These are phyloP conservation scores for Podarcis raffonei DNA, from an alignment of 2,113 vertebrate species.

Conservation along the genomic window DNA sequence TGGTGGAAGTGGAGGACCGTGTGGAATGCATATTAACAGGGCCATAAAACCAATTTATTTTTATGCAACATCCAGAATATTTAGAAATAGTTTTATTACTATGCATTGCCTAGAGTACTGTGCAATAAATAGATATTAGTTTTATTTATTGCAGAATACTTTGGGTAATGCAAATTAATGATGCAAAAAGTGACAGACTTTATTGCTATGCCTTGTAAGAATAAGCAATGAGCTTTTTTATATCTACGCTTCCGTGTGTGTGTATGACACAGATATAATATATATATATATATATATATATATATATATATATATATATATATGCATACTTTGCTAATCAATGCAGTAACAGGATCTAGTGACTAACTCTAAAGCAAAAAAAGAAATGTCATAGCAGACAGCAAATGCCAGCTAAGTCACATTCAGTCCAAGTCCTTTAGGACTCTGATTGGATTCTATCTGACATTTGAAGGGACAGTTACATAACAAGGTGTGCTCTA, in stretches of 20 bases:
- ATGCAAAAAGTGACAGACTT: neutral
- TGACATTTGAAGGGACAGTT: constrained; percentile 16
- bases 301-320: too few species aligned
- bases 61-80: neutral
- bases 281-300: too few species aligned
- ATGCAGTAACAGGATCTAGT: neutral
- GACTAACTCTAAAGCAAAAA: neutral
- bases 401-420: constrained; percentile 14
- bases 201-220: neutral
- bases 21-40: neutral
- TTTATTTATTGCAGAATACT: neutral
- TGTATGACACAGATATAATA: too few species aligned
- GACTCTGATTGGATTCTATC: neutral
- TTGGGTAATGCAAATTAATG: neutral
- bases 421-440: neutral
- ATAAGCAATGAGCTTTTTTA: neutral
- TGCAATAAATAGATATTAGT: constrained; percentile 16
- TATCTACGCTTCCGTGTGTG: neutral
- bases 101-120: neutral
- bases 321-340: neutral
- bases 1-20: neutral
- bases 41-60: neutral
- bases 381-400: neutral
- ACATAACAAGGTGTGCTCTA: constrained; percentile 25
- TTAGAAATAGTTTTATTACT: neutral